A percentile compares a stretch with the other conserved stretches of the same genome.
Conservation (phyloP, 2,888 invertebrate genomes). For the Ornithoptera priamus region DNA sequence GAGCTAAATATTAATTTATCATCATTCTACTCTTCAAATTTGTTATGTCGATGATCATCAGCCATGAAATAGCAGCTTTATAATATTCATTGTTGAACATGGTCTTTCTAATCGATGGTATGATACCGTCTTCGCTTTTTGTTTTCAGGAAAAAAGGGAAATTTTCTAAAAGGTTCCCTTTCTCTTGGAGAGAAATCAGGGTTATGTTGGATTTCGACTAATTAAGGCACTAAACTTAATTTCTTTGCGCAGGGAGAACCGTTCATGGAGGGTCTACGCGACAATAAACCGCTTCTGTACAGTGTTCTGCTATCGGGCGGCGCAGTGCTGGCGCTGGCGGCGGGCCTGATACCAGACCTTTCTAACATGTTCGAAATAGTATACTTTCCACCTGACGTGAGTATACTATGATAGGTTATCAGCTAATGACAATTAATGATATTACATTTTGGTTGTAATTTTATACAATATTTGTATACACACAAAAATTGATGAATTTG, state of each 20-base stretch:
- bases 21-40: not conserved
- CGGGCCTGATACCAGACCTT: slow-evolving; percentile 91
- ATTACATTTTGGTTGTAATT: too few relatives aligned
- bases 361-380: slow-evolving; percentile 96
- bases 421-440: too few relatives aligned
- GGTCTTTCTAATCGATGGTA: not conserved
- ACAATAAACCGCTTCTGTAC: slow-evolving; percentile 95
- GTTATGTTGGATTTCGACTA: too few relatives aligned
- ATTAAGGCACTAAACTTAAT: not conserved
- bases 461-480: too few relatives aligned
- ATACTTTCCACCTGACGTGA: slow-evolving; percentile 94
- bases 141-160: too few relatives aligned
- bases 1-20: not conserved
- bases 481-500: too few relatives aligned
- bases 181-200: too few relatives aligned
- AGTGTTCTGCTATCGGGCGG: slow-evolving; percentile 91
- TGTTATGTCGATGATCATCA: too few relatives aligned
- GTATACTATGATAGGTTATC: slow-evolving; percentile 45
- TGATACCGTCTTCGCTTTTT: not conserved
- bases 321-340: slow-evolving; percentile 90
- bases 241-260: slow-evolving; percentile 90
- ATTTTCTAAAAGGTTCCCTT: too few relatives aligned
- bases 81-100: too few relatives aligned
- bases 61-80: too few relatives aligned
- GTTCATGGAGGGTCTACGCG: slow-evolving; percentile 97